Base-by-base conservation (phyloP, 2,797 vertebrate genomes). In the Propithecus perrieri region DNA sequence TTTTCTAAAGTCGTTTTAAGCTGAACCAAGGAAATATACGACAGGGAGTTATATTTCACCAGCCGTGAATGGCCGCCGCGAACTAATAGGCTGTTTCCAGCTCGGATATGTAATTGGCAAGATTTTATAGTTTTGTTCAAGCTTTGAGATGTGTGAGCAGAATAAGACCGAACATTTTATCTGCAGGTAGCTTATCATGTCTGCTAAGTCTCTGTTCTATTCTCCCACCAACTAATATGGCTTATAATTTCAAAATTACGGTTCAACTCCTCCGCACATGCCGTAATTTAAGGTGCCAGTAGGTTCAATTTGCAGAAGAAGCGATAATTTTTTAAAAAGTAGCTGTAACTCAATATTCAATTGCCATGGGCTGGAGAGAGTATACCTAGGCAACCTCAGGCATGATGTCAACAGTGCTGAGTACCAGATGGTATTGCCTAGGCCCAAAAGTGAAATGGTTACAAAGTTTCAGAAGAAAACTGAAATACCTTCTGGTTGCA, bases 361-460 rank as follows among this genome's bases (percentile, higher is more conserved):
- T 5, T 26, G 61, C 43, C 7, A 0, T 14, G 38, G 14, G 9
- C 41, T 69, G 14, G 4, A 46, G 5, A 17, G 22, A 10, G 35
- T 10, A 7, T 15, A 3, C 0, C 0, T 18, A 0, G 0, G 28
- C 10, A 30, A 5, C n/a, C 3, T 67, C 33, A 6, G 0, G 5
- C 53, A 35, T 0, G 2, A 46, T 46, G 26, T n/a, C 35, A 26
- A 0, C 1, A 2, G 20, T 0, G 12, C 20, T 1, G 20, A 8
- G 57, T 38, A 75, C n/a, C 14, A 0, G 18, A 22, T 6, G 7
- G n/a, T 72, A 18, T 5, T 10, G 12, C 20, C 30, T 22, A 33
- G 43, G 7, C 33, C 43, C 78, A 6, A 41, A 24, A 26, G 14
- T 9, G 67, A 89, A 69, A 79, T 2, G n/a, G 43, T 6, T n/a